A percentile compares a stretch with the other conserved stretches of the same genome.
phyloP scores from a whole-genome alignment of 2,888 invertebrate genomes.

The Lycaena phlaeas region DNA sequence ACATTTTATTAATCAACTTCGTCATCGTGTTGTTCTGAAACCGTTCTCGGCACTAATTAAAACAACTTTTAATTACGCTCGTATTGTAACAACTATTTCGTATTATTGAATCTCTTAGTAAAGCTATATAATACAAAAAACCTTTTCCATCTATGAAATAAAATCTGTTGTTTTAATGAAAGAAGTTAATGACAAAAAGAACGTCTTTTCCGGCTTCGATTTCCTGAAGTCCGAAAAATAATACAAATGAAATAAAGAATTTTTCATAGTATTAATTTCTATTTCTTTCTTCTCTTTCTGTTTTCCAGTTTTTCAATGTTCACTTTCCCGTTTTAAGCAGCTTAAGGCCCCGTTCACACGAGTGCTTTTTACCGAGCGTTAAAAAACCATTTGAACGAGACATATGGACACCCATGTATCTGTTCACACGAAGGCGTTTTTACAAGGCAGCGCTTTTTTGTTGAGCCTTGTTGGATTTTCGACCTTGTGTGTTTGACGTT shows the following conservation, averaged over 20 bases:
- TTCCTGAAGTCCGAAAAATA: background rate
- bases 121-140: background rate
- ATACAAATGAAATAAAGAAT: background rate
- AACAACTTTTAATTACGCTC: slow-evolving; percentile 6
- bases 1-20: slow-evolving; percentile 1
- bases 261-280: background rate
- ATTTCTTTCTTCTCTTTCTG: background rate
- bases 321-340: no score
- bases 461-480: no score
- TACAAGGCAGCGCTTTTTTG: no score
- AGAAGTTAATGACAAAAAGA: background rate
- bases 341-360: no score
- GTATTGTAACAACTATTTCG: slow-evolving; percentile 7
- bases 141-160: background rate
- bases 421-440: no score
- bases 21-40: background rate
- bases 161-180: background rate
- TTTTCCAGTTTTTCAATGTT: no score
- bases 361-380: no score
- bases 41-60: slow-evolving; percentile 3
- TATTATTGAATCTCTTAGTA: slow-evolving; percentile 1
- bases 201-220: background rate
- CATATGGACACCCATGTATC: no score
- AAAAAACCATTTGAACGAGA: no score
- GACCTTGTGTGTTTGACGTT: no score